Evolutionary conservation across 2,888 invertebrate genomes (phyloP), one percentile per base, ranked within the genome.

Genomic region (Lycaena phlaeas): DNA sequence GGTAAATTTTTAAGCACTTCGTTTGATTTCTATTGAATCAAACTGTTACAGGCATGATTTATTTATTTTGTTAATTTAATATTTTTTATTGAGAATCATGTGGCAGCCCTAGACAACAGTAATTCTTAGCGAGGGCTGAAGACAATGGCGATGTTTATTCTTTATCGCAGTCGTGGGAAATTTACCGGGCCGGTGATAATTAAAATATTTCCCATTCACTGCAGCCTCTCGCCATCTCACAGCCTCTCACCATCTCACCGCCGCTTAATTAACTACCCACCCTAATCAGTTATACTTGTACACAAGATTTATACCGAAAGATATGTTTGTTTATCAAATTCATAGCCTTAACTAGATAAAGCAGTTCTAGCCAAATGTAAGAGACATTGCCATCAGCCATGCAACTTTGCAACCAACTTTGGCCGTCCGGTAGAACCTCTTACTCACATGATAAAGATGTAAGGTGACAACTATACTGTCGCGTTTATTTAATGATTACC

Each of bases 111-210:
- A 17, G 12, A 1, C 5, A 31, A 51, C 62, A 60, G 69, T 77
- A 74, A 73, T 69, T 79, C 81, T 81, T 75, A 66, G 67, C 57
- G 63, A 63, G 60, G 69, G 69, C 61, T 72, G 70, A 76, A 82
- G 77, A 78, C 77, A 74, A 72, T 66, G 71, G 64, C 67, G 56
- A 71, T 78, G 81, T 82, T 81, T 84, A 82, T 84, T 84, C 84
- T 84, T 84, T 84, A 84, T 84, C 77, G 75, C 64, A 82, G 82
- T 70, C 81, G 82, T 84, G 84, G 84, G 84, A 82, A 84, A 84
- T 82, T 79, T 78, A 79, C 77, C 51, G 61, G 64, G 60, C 53
- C 55, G 60, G 63, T 52, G 70, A 72, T 82, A 84, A 84, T 84
- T 82, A 81, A 79, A 82, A 81, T 78, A 76, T 78, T 76, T 64